phyloP scores from a whole-genome alignment of 2,113 vertebrate species.

The Equus quagga region DNA sequence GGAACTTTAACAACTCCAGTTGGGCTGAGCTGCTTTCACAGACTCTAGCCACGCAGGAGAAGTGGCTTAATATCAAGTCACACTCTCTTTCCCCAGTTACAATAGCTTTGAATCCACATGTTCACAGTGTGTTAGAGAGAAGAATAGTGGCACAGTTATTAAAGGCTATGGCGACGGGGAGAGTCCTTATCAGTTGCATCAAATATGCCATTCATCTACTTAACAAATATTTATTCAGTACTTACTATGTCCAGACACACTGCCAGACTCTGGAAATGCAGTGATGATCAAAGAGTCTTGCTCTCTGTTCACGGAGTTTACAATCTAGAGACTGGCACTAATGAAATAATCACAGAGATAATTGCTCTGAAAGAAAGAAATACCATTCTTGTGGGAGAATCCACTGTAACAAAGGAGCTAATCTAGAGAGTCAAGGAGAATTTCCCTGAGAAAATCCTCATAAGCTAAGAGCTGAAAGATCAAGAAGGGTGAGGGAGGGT shows the following conservation, averaged over 20 bases:
- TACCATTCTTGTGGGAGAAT: neutral
- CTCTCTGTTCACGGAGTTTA: neutral
- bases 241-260: constrained; percentile 1
- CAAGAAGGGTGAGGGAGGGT: neutral
- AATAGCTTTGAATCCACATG: constrained; percentile 1
- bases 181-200: constrained; percentile 25
- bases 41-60: neutral
- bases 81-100: neutral
- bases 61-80: neutral
- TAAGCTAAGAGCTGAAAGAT: neutral
- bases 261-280: constrained; percentile 4
- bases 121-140: neutral
- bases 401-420: neutral
- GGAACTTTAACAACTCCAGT: neutral
- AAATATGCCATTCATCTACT: constrained; percentile 36
- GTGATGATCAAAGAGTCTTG: constrained; percentile 37
- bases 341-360: constrained; percentile 40
- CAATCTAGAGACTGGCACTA: neutral
- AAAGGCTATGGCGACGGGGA: neutral
- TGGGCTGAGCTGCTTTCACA: neutral
- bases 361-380: neutral
- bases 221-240: constrained; percentile 58
- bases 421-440: neutral
- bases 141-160: neutral
- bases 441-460: neutral